phyloP scores from a whole-genome alignment of 2,888 invertebrate species.

The Punctoribates punctum region DNA sequence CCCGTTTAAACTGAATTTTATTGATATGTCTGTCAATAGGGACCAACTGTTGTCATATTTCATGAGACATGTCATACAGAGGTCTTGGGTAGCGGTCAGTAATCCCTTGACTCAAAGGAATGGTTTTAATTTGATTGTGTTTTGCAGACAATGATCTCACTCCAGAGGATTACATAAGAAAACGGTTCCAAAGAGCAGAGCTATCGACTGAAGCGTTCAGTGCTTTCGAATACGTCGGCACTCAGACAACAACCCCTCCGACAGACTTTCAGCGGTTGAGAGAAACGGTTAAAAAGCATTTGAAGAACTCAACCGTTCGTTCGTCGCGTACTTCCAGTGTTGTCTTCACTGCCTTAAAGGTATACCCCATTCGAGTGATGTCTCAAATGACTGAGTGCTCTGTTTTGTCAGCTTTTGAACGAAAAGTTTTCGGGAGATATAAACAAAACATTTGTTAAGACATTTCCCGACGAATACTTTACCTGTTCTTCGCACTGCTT shows the following conservation, averaged over 20 bases:
- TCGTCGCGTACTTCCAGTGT: constrained; percentile 65
- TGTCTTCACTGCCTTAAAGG: constrained; percentile 66
- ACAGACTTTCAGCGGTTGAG: constrained; percentile 64
- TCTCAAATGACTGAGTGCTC: constrained; percentile 14
- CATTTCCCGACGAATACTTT: constrained; percentile 74
- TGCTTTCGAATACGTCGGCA: constrained; percentile 59
- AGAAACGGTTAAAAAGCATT: constrained; percentile 61
- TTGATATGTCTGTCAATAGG: constrained; percentile 51
- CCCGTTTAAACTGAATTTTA: not conserved
- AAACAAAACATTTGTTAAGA: constrained; percentile 59
- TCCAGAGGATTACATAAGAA: constrained; percentile 54
- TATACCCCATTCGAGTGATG: constrained; percentile 50
- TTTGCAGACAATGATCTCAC: constrained; percentile 45
- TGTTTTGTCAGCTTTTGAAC: constrained; percentile 61
- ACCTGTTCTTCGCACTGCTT: constrained; percentile 69
- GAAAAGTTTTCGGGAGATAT: constrained; percentile 70
- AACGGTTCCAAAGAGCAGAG: constrained; percentile 62
- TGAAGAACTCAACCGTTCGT: constrained; percentile 67
- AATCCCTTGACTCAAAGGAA: not conserved
- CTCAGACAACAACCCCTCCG: constrained; percentile 49
- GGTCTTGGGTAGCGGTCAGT: constrained; percentile 55
- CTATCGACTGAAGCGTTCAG: constrained; percentile 68
- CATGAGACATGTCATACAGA: constrained; percentile 73
- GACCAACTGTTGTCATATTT: constrained; percentile 72
- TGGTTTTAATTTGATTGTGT: not conserved